Percentiles rank a stretch among this genome's conserved stretches.
These are phyloP conservation scores for Apostichopus leukothele DNA, from an alignment of 53 echinoderm and acorn worm genomes.

Conservation along the genomic window DNA sequence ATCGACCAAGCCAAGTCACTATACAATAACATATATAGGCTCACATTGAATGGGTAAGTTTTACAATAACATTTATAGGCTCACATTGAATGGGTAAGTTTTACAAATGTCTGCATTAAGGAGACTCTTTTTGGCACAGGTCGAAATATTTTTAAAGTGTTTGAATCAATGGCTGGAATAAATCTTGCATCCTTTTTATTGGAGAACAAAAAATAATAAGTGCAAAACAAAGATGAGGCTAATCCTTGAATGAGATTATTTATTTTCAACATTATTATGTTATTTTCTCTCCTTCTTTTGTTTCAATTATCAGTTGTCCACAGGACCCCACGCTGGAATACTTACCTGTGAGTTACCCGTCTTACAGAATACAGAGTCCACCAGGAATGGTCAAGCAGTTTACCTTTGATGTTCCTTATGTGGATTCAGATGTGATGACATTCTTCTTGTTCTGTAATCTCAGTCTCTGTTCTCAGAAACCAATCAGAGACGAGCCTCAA, in stretches of 20 bases:
- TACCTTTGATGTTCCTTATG: conserved; percentile 54
- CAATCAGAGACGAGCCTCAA: not conserved
- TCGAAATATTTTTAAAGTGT: too few species aligned
- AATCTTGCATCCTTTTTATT: too few species aligned
- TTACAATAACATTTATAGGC: not conserved
- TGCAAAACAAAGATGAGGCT: not conserved
- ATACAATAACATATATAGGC: not conserved
- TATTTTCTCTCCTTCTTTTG: not conserved
- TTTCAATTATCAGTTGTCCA: conserved; percentile 56
- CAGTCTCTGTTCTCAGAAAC: conserved; percentile 47
- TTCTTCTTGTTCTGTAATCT: conserved; percentile 58
- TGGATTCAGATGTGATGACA: not conserved
- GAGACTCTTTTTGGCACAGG: not conserved
- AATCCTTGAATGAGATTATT: not conserved
- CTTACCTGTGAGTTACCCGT: conserved; percentile 18
- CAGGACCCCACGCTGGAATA: conserved; percentile 46
- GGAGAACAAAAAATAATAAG: too few species aligned
- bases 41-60: conserved; percentile 25
- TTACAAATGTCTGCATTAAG: not conserved
- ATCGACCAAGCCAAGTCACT: not conserved
- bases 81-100: conserved; percentile 16
- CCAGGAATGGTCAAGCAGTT: conserved; percentile 45
- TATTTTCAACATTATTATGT: not conserved
- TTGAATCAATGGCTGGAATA: too few species aligned
- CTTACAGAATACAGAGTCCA: conserved; percentile 12